phyloP scores from a whole-genome alignment of 2,888 invertebrate genomes.

The Nomada goodeniana region DNA sequence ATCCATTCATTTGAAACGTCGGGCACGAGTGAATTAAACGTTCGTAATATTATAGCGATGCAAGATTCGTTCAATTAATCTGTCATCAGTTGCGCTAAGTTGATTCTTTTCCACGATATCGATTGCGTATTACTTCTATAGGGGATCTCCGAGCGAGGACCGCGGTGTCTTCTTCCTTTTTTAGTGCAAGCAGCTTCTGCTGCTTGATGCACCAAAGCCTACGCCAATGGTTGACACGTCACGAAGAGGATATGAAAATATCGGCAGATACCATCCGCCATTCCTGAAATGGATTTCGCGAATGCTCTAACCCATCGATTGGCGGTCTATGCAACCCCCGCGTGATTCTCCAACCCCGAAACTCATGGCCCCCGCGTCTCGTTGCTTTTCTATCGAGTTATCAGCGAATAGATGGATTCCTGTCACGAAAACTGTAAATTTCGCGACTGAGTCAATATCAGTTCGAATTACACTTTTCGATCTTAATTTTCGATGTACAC shows the following conservation, averaged over 20 bases:
- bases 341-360: conserved; percentile 20
- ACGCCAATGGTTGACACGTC: conserved; percentile 50
- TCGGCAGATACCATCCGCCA: conserved; percentile 58
- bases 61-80: no score
- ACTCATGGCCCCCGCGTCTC: conserved; percentile 7
- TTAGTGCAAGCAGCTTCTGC: background rate
- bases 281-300: conserved; percentile 56
- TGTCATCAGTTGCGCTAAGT: no score
- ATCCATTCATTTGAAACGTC: no score
- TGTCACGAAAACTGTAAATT: background rate
- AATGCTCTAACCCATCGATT: conserved; percentile 52
- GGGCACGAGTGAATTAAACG: no score
- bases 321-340: conserved; percentile 37
- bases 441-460: background rate
- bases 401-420: conserved; percentile 1
- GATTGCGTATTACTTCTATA: background rate
- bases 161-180: background rate
- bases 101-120: background rate
- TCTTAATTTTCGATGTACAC: no score
- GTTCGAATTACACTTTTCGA: background rate
- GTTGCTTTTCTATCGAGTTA: conserved; percentile 14
- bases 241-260: conserved; percentile 57
- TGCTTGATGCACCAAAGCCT: conserved; percentile 5
- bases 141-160: no score
- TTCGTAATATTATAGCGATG: no score